These are phyloP conservation scores for Anhinga rufa DNA, from an alignment of 2,113 vertebrate genomes.

Conservation along the genomic window DNA sequence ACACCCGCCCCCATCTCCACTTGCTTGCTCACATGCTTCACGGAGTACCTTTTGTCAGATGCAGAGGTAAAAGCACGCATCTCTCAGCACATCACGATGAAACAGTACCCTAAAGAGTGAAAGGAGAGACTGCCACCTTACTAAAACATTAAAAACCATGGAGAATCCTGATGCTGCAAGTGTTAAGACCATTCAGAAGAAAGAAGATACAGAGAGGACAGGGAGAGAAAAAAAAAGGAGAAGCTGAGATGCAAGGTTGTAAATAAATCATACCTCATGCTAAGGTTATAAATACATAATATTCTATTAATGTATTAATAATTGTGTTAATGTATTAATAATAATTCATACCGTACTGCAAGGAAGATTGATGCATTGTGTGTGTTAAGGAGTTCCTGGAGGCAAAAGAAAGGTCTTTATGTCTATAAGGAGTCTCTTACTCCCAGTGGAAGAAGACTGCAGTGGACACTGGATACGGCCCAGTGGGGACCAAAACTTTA, in stretches of 20 bases:
- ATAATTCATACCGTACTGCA: background rate
- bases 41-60: background rate
- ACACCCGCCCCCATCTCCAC: background rate
- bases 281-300: background rate
- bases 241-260: background rate
- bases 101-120: constrained; percentile 11
- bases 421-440: background rate
- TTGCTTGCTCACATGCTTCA: background rate
- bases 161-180: background rate
- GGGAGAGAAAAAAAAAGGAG: background rate
- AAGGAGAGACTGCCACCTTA: constrained; percentile 32
- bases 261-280: constrained; percentile 15
- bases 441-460: background rate
- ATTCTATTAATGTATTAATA: background rate
- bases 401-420: background rate
- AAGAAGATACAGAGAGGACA: constrained; percentile 1
- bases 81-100: background rate
- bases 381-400: background rate
- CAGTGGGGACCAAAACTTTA: background rate
- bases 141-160: constrained; percentile 52
- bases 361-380: background rate
- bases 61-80: background rate
- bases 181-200: background rate
- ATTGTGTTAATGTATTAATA: background rate
- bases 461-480: background rate